Evolutionary conservation across 2,113 vertebrate genomes (phyloP), one percentile per base, ranked within the genome.

Genomic region (Oncorhynchus kisutch): DNA sequence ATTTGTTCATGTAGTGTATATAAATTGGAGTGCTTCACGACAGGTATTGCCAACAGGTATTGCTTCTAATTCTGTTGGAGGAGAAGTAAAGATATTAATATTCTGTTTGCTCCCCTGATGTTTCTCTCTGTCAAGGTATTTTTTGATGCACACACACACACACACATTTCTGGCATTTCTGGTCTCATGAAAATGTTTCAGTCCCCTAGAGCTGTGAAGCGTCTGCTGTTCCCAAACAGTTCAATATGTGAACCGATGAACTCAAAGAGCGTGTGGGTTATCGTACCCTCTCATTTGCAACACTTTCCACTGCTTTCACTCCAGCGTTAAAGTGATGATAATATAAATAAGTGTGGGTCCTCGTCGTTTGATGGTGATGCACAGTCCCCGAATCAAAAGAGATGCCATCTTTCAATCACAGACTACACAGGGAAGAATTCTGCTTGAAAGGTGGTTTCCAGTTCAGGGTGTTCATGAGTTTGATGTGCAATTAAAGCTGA

Each of bases 301-400:
- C 59, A 81, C 59, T 76, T 22, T 5, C n/a, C 31, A 62, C 73
- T 69, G 51, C 77, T 72, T 70, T 69, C 34, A 34, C 78, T 72
- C 57, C 5, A 14, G 67, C 49, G 64, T 2, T n/a, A 65, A 49
- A 73, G 79, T 83, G 78, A 27, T 77, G 67, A 71, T 16, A 51
- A 3, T 51, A 22, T 60, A 72, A 68, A n/a, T 0, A 39, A 75
- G 62, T 74, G 18, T 11, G 76, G 81, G 69, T 34, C 70, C 77
- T 22, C 9, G 48, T 54, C 70, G 75, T 74, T 77, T 77, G 72
- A 79, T 85, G 70, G 51, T 73, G 70, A 79, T 85, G 68, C 59
- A 18, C 62, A 27, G 29, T 70, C 73, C 69, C 24, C 71, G 18
- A 74, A 59, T 71, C 72, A 77, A 80, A 78, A 24, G 39, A 16